phyloP scores from a whole-genome alignment of 2,113 vertebrate species.

The Ammodramus savannarum region DNA sequence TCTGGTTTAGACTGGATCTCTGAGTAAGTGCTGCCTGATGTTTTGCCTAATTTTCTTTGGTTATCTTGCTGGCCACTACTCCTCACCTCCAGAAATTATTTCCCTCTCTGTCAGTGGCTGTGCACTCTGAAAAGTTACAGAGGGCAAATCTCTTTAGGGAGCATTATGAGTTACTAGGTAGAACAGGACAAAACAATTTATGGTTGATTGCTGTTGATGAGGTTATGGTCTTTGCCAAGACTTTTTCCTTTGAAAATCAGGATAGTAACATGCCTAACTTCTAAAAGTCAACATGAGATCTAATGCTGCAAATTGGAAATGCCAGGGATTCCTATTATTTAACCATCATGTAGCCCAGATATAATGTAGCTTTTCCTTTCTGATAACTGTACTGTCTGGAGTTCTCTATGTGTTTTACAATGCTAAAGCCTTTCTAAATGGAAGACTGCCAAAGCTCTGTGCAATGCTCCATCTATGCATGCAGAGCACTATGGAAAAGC shows the following conservation, averaged over 20 bases:
- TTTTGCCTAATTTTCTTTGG: neutral
- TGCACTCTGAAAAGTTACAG: neutral
- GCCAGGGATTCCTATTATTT: neutral
- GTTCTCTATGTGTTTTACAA: neutral
- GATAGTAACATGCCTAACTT: neutral
- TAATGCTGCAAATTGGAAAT: neutral
- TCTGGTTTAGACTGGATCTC: neutral
- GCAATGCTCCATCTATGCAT: neutral
- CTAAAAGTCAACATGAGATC: neutral
- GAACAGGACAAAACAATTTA: neutral
- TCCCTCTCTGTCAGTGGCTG: neutral
- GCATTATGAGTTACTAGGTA: neutral
- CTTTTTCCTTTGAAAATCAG: neutral
- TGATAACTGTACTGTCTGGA: neutral
- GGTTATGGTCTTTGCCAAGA: neutral
- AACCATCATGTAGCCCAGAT: neutral
- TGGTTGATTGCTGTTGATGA: neutral
- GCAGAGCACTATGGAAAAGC: neutral
- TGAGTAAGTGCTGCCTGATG: neutral
- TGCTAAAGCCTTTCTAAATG: neutral
- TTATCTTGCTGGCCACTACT: neutral
- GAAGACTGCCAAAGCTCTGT: neutral
- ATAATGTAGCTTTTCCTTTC: neutral
- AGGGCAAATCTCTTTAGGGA: neutral
- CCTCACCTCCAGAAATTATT: neutral